These are phyloP conservation scores for Saccopteryx leptura DNA, from an alignment of 2,113 vertebrate genomes.

Conservation along the genomic window DNA sequence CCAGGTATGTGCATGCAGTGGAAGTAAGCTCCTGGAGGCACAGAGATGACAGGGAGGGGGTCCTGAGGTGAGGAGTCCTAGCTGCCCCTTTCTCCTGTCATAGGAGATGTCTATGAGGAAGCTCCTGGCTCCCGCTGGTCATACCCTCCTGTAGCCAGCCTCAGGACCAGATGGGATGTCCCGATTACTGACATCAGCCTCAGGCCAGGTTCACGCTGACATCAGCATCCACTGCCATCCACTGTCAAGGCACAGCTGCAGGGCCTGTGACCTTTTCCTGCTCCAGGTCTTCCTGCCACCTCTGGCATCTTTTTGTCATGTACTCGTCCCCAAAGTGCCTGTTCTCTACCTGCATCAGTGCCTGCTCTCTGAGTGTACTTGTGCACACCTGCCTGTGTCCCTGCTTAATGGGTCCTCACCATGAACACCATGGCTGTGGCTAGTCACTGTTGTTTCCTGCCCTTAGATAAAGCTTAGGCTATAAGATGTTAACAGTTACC, in stretches of 20 bases:
- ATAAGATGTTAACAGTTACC: neutral
- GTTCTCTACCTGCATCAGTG: neutral
- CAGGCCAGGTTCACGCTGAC: fast-evolving
- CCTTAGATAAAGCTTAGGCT: neutral
- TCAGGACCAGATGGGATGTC: fast-evolving
- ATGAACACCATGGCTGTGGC: fast-evolving
- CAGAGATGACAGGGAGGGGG: neutral
- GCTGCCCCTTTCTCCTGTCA: neutral
- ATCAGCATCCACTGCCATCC: neutral
- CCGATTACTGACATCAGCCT: neutral
- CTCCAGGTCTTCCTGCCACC: fast-evolving
- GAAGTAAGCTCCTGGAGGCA: fast-evolving
- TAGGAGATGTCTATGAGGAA: neutral
- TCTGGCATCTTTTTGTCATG: neutral
- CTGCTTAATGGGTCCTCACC: fast-evolving
- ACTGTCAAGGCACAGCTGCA: neutral
- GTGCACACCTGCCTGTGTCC: neutral
- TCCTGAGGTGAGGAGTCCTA: fast-evolving
- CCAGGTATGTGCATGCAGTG: constrained; percentile 91
- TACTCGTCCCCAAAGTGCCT: neutral
- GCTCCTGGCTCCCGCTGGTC: neutral
- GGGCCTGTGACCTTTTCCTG: neutral
- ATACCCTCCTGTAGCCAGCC: fast-evolving
- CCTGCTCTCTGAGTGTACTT: too few species aligned
- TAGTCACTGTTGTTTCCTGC: neutral